Evolutionary conservation across 2,113 vertebrate species (phyloP).

Genomic region (Aplodontia rufa): DNA sequence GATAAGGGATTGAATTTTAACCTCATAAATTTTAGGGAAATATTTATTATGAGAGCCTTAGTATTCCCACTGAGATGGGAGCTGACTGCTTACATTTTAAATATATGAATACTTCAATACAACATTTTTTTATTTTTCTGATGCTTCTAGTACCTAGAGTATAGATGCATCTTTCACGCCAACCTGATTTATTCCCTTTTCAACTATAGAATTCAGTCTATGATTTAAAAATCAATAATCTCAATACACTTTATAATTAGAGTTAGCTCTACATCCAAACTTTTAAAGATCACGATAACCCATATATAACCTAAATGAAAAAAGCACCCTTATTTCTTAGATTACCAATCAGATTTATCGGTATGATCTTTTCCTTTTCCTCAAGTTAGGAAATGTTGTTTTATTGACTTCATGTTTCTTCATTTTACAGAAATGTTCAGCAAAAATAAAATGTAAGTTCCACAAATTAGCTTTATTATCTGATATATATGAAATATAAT

Average conservation of each 20-base stretch:
- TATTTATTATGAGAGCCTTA: neutral
- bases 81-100: neutral
- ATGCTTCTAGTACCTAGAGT: neutral
- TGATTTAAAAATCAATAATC: neutral
- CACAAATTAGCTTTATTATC: neutral
- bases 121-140: neutral
- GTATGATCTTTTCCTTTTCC: neutral
- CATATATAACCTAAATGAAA: neutral
- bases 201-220: neutral
- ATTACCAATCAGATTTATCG: neutral
- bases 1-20: neutral
- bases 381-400: neutral
- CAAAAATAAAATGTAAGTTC: neutral
- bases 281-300: neutral
- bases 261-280: neutral
- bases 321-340: neutral
- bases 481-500: neutral
- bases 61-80: neutral
- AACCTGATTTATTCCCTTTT: neutral
- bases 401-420: neutral
- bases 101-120: neutral
- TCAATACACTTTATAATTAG: slow-evolving; percentile 16
- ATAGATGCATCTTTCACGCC: neutral
- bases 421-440: slow-evolving; percentile 19
- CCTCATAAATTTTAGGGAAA: neutral